Base-by-base conservation (phyloP, 23 tunicate genomes). In the Trididemnum clinides region DNA sequence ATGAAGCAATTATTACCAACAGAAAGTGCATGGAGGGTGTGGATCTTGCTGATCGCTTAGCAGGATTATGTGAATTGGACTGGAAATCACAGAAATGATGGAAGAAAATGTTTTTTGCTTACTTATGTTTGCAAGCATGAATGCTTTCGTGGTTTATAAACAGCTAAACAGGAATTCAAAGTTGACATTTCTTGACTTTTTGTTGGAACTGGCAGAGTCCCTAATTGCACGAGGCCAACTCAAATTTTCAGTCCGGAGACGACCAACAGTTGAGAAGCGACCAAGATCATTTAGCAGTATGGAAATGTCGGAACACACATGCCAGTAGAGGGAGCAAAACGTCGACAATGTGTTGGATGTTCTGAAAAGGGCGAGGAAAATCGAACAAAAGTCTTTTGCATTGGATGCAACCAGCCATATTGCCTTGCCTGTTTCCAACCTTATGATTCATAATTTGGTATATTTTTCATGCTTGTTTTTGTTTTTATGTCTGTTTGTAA, bases 111-210 rank as follows among this genome's bases (percentile, higher is more conserved):
- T n/a, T n/a, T 74, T 35, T 37, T 23, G 81, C 20, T 7, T 35
- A 18, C 27, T 37, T 20, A 25, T 44, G 34, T 15, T 35, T 38
- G 6, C 62, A 6, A 26, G 22, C 7, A 59, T 74, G 23, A 74
- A 74, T 74, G 62, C 81, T 4, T 74, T 59, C 59, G 62, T 74
- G 7, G 22, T 74, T 15, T 74, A 37, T 26, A 74, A 74, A 25
- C 34, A 74, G 18, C 34, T 35, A n/a, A n/a, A 74, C 7, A 23
- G 81, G 6, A 32, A 71, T 5, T 4, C 7, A 4, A 71, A 71
- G 6, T 25, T 31, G 77, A 44, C 38, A 5, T 71, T 31, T 12
- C 39, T 71, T 71, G 21, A 27, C 6, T 71, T 71, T 33, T 12
- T 29, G 18, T 44, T 71, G 38, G 77, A 29, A 29, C 77, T 71